Evolutionary conservation across 2,888 invertebrate genomes (phyloP), one percentile per base, ranked within the genome.

Genomic region (Sarcophaga rosellei): DNA sequence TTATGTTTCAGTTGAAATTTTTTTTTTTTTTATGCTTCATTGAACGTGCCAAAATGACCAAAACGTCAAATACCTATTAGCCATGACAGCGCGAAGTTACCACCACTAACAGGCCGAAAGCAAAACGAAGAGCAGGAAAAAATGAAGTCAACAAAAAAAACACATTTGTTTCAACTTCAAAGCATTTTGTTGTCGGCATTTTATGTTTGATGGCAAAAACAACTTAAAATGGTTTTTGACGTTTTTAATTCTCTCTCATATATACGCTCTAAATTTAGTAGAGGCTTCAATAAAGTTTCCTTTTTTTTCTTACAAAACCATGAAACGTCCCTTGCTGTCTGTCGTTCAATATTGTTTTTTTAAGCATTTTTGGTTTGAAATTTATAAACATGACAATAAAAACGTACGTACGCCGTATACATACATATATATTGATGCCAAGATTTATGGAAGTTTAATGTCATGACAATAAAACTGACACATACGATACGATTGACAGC

Each of bases 181-280:
- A 82, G 74, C 70, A 72, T 77, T 82, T 82, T 79, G 82, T 69
- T 78, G 88, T 79, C 86, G 79, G 81, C 82, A 76, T 79, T 86
- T 81, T 70, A 35, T 61, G 79, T 84, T 82, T 81, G 80, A 84
- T 84, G 84, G 80, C 83, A 84, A 79, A 63, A 85, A 83, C 77
- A 70, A 89, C 90, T 89, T 90, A 90, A 91, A 91, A 91, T 91
- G 88, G 88, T 89, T 91, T 91, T 90, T 90, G 91, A 90, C 91
- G 90, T 91, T 90, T 90, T 90, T 91, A 91, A 91, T 91, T 86
- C 86, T 81, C 77, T 35, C 35, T 84, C 84, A 77, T 81, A 77
- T 81, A 86, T 75, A 74, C 86, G 86, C 86, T 86, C 86, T 83
- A 84, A 86, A 83, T 86, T 84, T 86, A 81, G 84, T 84, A 81